Conservation (phyloP, 2,113 vertebrate species). For the Takifugu flavidus region DNA sequence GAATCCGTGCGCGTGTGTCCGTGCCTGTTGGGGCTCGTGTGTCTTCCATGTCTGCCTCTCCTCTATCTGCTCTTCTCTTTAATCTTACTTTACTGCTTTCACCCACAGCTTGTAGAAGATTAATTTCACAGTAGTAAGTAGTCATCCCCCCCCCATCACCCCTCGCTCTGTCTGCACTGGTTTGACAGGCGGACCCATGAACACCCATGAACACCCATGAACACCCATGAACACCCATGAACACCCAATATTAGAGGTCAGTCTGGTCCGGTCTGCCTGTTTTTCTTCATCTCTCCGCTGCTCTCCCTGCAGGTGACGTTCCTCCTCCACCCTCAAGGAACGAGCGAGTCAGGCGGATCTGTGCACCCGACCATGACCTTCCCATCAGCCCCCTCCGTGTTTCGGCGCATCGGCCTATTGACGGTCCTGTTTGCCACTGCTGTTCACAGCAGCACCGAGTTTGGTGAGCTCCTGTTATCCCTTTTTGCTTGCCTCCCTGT, state of each 20-base stretch:
- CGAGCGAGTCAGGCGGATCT: slow-evolving; percentile 54
- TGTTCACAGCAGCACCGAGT: slow-evolving; percentile 63
- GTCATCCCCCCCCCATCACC: slow-evolving; percentile 15
- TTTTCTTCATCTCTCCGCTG: slow-evolving; percentile 35
- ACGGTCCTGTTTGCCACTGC: slow-evolving; percentile 59
- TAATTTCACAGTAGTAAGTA: slow-evolving; percentile 23
- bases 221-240: too few relatives aligned
- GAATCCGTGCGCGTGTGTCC: too few relatives aligned
- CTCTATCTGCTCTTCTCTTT: too few relatives aligned
- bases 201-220: slow-evolving; percentile 42
- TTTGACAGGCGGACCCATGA: slow-evolving; percentile 70
- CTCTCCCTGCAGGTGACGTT: slow-evolving; percentile 54
- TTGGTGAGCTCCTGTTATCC: slow-evolving; percentile 64
- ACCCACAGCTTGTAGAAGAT: slow-evolving; percentile 11
- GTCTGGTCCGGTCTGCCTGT: slow-evolving; percentile 11
- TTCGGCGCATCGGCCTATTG: slow-evolving; percentile 67
- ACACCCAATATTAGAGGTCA: slow-evolving; percentile 34
- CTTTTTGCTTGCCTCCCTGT: slow-evolving; percentile 7
- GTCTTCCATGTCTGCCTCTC: too few relatives aligned
- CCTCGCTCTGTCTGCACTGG: background rate
- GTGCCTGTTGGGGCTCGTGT: too few relatives aligned
- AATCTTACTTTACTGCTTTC: too few relatives aligned
- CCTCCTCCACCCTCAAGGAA: background rate
- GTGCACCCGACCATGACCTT: slow-evolving; percentile 67
- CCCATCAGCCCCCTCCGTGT: slow-evolving; percentile 60